Base-by-base conservation (phyloP, 2,888 invertebrate genomes). In the Tubiluchus corallicola region DNA sequence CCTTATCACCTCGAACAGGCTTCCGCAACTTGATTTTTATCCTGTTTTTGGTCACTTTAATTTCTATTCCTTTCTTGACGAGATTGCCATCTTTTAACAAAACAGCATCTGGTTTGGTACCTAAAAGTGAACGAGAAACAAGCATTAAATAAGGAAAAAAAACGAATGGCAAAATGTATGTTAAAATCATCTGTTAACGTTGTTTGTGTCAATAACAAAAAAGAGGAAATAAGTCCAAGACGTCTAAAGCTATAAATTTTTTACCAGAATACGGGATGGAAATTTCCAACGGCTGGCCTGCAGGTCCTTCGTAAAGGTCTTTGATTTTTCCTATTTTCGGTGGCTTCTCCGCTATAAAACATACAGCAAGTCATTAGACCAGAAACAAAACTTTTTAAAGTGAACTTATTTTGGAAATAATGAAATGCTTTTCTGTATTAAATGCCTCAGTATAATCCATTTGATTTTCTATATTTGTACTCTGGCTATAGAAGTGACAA, bases 201-300 rank as follows among this genome's bases (percentile, higher is more conserved):
- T 42, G 9, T 15, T 38, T 3, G 19, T 21, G 4, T 40, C 21
- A 40, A 43, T 41, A 37, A 29, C 20, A 29, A 21, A 16, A 5
- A 47, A 39, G 41, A 2, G n/a, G 16, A 37, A 4, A 48, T 42
- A 9, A 2, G 2, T n/a, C 1, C 16, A 2, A 43, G 37, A 17
- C 5, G 9, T 18, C 9, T 19, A 43, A 20, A 47, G 18, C 4
- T 9, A 44, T 16, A 21, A 45, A 44, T 18, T n/a, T 16, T n/a
- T 29, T 29, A 29, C 29, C 29, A n/a, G 29, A 9, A 29, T 29
- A 29, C n/a, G 29, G 29, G n/a, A 29, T 29, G 29, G n/a, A n/a
- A 29, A 29, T 29, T 29, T 29, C 29, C 29, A 29, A 29, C 9
- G 29, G 29, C 29, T 29, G 29, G 29, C n/a, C 29, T 29, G 29